Conservation (phyloP, 2,797 vertebrate species). For the Molossus molossus region DNA sequence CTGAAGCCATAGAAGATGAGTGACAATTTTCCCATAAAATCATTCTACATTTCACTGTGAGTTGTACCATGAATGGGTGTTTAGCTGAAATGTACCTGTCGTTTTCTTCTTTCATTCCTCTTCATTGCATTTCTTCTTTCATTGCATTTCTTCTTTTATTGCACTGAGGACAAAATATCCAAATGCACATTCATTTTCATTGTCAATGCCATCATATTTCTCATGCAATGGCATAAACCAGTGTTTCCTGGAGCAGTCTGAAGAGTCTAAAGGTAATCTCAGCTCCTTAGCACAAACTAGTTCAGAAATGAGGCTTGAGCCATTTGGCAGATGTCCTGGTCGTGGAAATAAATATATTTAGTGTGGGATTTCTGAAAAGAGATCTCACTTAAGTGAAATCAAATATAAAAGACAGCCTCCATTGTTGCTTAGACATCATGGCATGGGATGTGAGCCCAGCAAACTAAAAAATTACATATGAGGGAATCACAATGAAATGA, state of each 20-base stretch:
- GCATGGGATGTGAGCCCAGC: background rate
- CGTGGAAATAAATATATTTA: background rate
- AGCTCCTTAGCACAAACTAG: background rate
- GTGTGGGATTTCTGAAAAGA: background rate
- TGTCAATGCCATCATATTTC: background rate
- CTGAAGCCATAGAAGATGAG: background rate
- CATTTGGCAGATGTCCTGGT: background rate
- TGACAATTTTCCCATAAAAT: background rate
- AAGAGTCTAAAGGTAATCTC: background rate
- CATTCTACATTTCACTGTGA: background rate
- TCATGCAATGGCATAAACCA: background rate
- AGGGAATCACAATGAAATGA: background rate
- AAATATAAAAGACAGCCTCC: background rate
- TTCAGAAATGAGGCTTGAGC: background rate
- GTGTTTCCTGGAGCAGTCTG: background rate
- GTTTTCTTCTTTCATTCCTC: slow-evolving; percentile 30
- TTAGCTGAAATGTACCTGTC: background rate
- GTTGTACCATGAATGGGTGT: background rate
- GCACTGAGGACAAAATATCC: background rate
- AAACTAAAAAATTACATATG: background rate
- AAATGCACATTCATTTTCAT: background rate
- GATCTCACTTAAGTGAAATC: background rate
- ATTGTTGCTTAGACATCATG: background rate
- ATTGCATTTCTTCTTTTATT: background rate
- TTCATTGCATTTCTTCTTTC: background rate